Conservation (phyloP, 2,888 invertebrate species). For the Morinoia aosen region DNA sequence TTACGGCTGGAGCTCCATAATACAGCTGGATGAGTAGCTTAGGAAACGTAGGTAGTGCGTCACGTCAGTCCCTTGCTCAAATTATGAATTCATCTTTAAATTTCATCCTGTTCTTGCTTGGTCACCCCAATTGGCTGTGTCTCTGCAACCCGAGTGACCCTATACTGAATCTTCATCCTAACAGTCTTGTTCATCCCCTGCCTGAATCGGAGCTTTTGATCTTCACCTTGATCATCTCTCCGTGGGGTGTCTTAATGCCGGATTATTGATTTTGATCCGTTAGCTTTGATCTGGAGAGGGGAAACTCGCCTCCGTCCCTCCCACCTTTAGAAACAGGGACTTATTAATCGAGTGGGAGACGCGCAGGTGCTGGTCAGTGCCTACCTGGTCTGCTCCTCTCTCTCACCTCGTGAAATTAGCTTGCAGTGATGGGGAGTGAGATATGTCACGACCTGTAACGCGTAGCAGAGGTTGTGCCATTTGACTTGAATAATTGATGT, state of each 20-base stretch:
- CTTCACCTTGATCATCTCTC: background rate
- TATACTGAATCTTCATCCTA: background rate
- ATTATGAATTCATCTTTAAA: too few species aligned
- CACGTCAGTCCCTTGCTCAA: too few species aligned
- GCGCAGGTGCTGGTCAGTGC: background rate
- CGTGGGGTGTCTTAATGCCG: background rate
- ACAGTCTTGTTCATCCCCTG: background rate
- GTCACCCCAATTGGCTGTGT: background rate
- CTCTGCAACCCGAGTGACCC: background rate
- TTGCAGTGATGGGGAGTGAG: too few species aligned
- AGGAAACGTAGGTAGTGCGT: too few species aligned
- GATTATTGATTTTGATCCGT: background rate
- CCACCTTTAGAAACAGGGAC: background rate
- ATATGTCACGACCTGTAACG: too few species aligned
- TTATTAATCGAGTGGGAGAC: background rate
- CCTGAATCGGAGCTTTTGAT: background rate
- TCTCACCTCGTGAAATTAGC: background rate
- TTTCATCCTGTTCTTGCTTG: background rate
- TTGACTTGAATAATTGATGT: too few species aligned
- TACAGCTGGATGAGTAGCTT: too few species aligned
- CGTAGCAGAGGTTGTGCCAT: too few species aligned
- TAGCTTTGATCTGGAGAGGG: background rate
- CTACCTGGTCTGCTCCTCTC: background rate
- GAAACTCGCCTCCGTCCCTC: background rate
- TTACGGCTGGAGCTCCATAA: too few species aligned